Percentiles rank a stretch among this genome's conserved stretches.
Conservation (phyloP, 2,797 vertebrate species). For the Miichthys miiuy region DNA sequence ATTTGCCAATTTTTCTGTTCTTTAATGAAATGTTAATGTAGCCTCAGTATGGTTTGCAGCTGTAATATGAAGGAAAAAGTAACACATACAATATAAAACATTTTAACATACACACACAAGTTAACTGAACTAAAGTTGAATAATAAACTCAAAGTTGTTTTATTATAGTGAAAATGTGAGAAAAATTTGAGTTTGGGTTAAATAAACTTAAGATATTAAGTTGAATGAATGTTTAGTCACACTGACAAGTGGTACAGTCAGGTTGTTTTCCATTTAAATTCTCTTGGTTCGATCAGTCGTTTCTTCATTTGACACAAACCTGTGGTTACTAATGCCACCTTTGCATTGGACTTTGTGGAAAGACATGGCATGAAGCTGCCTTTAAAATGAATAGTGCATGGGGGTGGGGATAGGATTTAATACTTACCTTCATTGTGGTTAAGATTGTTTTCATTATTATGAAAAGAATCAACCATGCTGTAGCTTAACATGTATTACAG, state of each 20-base stretch:
- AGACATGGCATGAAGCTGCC: background rate
- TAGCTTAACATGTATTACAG: background rate
- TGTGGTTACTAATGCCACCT: background rate
- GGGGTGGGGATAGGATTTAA: background rate
- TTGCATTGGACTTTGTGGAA: background rate
- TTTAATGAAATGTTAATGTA: background rate
- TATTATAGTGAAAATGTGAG: background rate
- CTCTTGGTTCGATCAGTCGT: background rate
- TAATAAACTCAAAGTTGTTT: background rate
- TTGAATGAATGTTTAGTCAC: background rate
- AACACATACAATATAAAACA: background rate
- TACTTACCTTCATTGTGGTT: background rate
- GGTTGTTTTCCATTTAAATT: background rate
- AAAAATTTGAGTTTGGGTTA: background rate
- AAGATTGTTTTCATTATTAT: background rate
- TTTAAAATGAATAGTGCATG: background rate
- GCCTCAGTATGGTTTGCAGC: background rate
- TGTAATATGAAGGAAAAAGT: background rate
- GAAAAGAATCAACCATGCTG: background rate
- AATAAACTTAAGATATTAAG: background rate
- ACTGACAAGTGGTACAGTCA: background rate
- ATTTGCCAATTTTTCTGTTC: background rate
- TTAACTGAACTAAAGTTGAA: background rate
- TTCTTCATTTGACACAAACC: background rate
- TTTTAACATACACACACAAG: too few relatives aligned